Base-by-base conservation (phyloP, 2,888 invertebrate genomes). In the Tipula confusa region DNA sequence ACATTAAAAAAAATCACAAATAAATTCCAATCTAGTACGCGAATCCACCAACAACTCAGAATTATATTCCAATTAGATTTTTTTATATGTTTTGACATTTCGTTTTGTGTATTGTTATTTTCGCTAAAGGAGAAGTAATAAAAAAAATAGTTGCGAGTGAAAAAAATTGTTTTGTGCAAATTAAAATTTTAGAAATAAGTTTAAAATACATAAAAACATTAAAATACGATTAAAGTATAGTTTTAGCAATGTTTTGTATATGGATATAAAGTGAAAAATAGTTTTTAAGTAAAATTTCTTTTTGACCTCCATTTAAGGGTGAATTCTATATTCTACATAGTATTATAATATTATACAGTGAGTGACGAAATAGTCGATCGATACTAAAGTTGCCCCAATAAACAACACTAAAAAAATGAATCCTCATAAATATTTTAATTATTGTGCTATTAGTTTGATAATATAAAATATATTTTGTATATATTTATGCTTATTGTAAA, bases 251-350 rank as follows among this genome's bases (percentile, higher is more conserved):
- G 24, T 18, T 64, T 64, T 24, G 7, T 64, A 64, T 64, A 64
- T 64, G 64, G 7, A 24, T 64, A 64, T 24, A 18, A 24, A 5
- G 18, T 64, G 64, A 64, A 64, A 24, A 64, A 24, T 64, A 64
- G 64, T 64, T 24, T 64, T 24, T 24, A 64, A 24, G 64, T 24
- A 24, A 29, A 80, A 80, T 31, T 28, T 79, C 31, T 29, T 83
- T 83, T 28, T 83, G 83, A 83, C 83, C 83, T 83, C 83, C 83
- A 83, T 83, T 43, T 83, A 83, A 43, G 83, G 83, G 43, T 33
- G 83, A 83, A 83, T 29, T 29, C 15, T n/a, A 43, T 29, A 64
- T 64, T 64, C 24, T 24, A n/a, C n/a, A n/a, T n/a, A n/a, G n/a
- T n/a, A n/a, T n/a, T n/a, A 64, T 24, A 64, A 18, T 64, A 18